phyloP scores from a whole-genome alignment of 2,113 vertebrate genomes.

The Clarias gariepinus region DNA sequence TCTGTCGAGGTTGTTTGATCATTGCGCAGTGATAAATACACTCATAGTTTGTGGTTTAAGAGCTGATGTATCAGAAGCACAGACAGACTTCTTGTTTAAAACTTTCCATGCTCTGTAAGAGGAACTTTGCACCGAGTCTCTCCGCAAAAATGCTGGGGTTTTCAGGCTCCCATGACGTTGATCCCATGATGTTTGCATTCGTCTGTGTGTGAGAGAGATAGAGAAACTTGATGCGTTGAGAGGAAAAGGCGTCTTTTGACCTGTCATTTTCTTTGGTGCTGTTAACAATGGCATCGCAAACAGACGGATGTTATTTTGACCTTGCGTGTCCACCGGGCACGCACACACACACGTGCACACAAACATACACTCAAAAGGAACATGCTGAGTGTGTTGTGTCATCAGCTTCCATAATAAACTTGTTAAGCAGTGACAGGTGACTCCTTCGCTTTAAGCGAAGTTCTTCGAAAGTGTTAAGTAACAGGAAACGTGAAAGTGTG shows the following conservation, averaged over 20 bases:
- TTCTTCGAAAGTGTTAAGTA: background rate
- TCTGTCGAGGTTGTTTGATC: background rate
- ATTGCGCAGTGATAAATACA: background rate
- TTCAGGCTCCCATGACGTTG: constrained; percentile 77
- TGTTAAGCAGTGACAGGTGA: constrained; percentile 25
- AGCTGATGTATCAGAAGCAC: background rate
- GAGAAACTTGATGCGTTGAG: constrained; percentile 41
- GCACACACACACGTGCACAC: constrained; percentile 9
- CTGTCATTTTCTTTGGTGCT: constrained; percentile 38
- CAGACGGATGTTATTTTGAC: constrained; percentile 52
- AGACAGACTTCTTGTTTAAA: background rate
- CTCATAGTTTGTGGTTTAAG: background rate
- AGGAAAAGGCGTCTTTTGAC: constrained; percentile 25
- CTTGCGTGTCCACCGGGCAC: constrained; percentile 26
- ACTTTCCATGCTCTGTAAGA: constrained; percentile 59
- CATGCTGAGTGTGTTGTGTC: background rate
- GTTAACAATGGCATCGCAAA: constrained; percentile 41
- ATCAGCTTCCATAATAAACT: constrained; percentile 17
- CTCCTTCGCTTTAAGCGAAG: background rate
- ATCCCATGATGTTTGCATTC: constrained; percentile 53
- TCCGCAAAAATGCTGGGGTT: constrained; percentile 68
- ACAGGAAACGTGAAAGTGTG: background rate
- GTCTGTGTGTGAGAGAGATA: constrained; percentile 41
- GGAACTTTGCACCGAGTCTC: constrained; percentile 63
- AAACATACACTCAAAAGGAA: background rate